Percentiles rank a stretch among this genome's conserved stretches.
Conservation (phyloP, 1,140 invertebrate genomes). For the Pseudomyrmex concolor region DNA sequence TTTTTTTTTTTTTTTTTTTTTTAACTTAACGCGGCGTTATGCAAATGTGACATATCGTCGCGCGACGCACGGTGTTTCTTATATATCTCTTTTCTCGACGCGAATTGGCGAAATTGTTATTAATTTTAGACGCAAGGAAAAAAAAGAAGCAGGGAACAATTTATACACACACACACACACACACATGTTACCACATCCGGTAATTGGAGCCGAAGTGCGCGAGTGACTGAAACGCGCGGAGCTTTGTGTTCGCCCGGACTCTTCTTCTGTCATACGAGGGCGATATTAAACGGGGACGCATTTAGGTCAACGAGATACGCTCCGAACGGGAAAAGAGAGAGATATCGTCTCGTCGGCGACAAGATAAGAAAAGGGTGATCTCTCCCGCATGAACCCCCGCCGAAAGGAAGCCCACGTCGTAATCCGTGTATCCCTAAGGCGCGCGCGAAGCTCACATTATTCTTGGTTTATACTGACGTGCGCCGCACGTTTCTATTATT, state of each 20-base stretch:
- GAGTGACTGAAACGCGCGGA: neutral
- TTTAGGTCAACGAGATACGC: constrained; percentile 53
- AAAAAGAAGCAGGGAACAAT: neutral
- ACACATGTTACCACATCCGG: no score
- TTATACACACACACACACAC: neutral
- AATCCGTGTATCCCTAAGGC: constrained; percentile 57
- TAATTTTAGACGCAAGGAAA: neutral
- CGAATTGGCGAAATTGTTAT: constrained; percentile 24
- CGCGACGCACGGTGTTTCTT: constrained; percentile 25
- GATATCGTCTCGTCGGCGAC: neutral
- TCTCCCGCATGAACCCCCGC: constrained; percentile 36
- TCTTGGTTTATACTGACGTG: constrained; percentile 60
- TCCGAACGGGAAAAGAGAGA: neutral
- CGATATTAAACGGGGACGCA: constrained; percentile 23
- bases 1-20: no score
- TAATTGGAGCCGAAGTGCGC: neutral
- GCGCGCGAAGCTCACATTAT: constrained; percentile 55
- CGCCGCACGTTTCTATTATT: constrained; percentile 59
- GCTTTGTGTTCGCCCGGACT: neutral
- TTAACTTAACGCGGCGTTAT: constrained; percentile 38
- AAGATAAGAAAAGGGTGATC: constrained; percentile 54
- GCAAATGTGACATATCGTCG: constrained; percentile 26
- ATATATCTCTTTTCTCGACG: constrained; percentile 6
- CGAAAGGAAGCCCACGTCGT: constrained; percentile 31
- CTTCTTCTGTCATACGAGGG: neutral